Conservation (phyloP, 2,113 vertebrate genomes). For the Turnix velox region DNA sequence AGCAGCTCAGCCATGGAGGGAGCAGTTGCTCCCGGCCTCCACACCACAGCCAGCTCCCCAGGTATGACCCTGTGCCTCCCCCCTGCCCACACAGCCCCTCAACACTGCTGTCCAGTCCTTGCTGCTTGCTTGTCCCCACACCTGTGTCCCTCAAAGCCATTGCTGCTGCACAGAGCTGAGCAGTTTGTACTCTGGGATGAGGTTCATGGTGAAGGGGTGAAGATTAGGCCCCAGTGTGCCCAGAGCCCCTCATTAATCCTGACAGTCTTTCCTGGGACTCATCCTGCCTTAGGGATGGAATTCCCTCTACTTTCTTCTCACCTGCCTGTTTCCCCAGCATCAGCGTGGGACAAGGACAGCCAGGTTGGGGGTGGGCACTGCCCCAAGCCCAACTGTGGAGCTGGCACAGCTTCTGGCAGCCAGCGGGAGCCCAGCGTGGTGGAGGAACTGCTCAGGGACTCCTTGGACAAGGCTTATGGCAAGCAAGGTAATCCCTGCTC, state of each 20-base stretch:
- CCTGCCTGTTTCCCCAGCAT: background rate
- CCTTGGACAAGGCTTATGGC: conserved; percentile 87
- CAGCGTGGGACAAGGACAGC: conserved; percentile 43
- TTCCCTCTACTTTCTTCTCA: background rate
- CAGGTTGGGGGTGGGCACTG: conserved; percentile 45
- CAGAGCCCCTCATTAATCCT: background rate
- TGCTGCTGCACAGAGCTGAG: too few relatives aligned
- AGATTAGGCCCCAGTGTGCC: background rate
- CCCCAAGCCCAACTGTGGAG: background rate
- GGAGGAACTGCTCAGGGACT: conserved; percentile 79
- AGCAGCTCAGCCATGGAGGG: background rate
- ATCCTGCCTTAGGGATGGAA: background rate
- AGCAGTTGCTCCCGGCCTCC: accelerated
- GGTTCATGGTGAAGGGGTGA: background rate
- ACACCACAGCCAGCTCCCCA: accelerated
- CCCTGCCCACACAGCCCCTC: too few relatives aligned
- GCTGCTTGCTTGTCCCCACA: too few relatives aligned
- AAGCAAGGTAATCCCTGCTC: conserved; percentile 73
- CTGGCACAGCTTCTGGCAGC: conserved; percentile 14
- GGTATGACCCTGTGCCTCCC: background rate
- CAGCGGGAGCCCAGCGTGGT: conserved; percentile 70
- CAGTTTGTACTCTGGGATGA: background rate
- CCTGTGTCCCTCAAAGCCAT: background rate
- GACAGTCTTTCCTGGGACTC: background rate
- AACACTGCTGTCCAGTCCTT: too few relatives aligned